Percentiles rank a stretch among this genome's conserved stretches.
phyloP scores from a whole-genome alignment of 2,113 vertebrate genomes.

The Narcine bancroftii region DNA sequence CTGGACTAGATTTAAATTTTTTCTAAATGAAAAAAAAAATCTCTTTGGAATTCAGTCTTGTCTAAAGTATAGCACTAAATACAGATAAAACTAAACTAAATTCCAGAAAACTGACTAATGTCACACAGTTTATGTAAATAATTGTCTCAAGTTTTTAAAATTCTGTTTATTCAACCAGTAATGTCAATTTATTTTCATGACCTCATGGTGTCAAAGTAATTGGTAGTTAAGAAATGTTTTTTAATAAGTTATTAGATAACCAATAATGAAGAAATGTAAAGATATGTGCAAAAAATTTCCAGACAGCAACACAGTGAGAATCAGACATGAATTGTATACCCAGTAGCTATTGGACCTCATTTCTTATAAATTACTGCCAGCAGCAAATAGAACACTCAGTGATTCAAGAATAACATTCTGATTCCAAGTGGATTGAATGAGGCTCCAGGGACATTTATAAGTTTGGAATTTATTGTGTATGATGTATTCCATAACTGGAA shows the following conservation, averaged over 20 bases:
- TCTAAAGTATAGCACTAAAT: constrained; percentile 11
- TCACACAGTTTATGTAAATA: background rate
- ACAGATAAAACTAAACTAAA: constrained; percentile 11
- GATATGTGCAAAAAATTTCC: background rate
- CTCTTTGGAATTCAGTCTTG: constrained; percentile 20
- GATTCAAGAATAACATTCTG: background rate
- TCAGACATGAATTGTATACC: background rate
- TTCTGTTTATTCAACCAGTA: constrained; percentile 17
- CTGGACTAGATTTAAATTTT: background rate
- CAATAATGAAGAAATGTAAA: background rate
- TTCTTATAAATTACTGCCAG: background rate
- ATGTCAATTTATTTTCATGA: constrained; percentile 4
- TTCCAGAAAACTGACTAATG: constrained; percentile 24
- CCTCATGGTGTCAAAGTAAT: background rate
- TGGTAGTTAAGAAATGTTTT: background rate
- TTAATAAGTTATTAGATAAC: constrained; percentile 14
- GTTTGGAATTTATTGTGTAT: background rate
- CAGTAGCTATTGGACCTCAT: constrained; percentile 5
- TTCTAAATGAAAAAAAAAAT: background rate
- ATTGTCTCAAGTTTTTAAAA: background rate
- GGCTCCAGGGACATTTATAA: background rate
- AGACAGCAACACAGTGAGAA: constrained; percentile 5
- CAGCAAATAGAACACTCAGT: background rate
- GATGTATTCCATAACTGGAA: constrained; percentile 8
- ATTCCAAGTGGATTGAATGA: background rate